phyloP scores from a whole-genome alignment of 30 jellyfish, hydroid and myxozoan genomes.

The Hydractinia echinata region DNA sequence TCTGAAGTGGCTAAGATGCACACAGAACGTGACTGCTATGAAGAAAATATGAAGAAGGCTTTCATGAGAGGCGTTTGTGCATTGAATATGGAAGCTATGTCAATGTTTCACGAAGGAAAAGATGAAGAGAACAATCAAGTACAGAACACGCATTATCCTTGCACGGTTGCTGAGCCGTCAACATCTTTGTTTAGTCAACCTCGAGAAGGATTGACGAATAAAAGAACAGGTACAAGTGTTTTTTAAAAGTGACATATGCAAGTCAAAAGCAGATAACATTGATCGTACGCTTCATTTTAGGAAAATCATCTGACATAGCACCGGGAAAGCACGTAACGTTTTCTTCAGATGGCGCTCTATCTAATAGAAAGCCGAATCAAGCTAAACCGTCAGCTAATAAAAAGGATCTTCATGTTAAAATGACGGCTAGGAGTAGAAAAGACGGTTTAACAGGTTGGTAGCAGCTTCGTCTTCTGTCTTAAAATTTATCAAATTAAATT shows the following conservation, averaged over 20 bases:
- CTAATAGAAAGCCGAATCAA: too few relatives aligned
- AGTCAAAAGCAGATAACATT: too few relatives aligned
- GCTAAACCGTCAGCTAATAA: too few relatives aligned
- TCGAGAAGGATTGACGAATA: neutral
- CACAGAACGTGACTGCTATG: slow-evolving; percentile 79
- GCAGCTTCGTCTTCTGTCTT: too few relatives aligned
- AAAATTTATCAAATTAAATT: too few relatives aligned
- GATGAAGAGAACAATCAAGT: slow-evolving; percentile 21
- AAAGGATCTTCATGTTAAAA: too few relatives aligned
- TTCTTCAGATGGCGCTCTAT: too few relatives aligned
- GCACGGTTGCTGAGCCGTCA: neutral
- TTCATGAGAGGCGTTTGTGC: slow-evolving; percentile 98
- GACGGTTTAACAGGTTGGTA: too few relatives aligned
- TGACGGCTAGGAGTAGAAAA: too few relatives aligned
- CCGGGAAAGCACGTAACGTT: too few relatives aligned
- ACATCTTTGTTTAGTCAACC: neutral
- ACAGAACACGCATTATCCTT: neutral
- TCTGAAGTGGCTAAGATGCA: slow-evolving; percentile 81
- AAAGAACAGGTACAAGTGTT: neutral
- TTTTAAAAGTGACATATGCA: neutral
- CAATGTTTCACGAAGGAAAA: slow-evolving; percentile 65
- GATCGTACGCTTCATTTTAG: too few relatives aligned
- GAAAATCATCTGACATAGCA: too few relatives aligned
- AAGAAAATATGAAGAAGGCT: slow-evolving; percentile 93
- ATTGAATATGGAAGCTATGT: slow-evolving; percentile 93